Percentiles rank a stretch among this genome's conserved stretches.
Conservation (phyloP, 2,888 invertebrate genomes). For the Hydriomena furcata region DNA sequence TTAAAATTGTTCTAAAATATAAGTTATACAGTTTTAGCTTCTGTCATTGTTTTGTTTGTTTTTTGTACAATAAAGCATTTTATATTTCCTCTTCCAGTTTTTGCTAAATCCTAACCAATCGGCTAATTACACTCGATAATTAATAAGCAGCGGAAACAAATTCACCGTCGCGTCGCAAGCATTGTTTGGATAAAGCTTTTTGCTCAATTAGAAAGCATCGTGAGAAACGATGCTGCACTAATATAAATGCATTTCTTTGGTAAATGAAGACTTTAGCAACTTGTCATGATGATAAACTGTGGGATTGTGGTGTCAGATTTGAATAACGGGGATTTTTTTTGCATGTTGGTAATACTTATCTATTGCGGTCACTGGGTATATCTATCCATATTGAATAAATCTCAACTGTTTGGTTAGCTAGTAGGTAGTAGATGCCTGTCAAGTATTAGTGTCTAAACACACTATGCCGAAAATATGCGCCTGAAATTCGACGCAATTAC, state of each 20-base stretch:
- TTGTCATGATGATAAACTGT: conserved; percentile 22
- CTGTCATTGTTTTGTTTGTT: no score
- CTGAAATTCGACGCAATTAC: no score
- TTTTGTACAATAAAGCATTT: no score
- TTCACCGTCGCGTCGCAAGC: conserved; percentile 19
- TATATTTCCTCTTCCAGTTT: neutral
- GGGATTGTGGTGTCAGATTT: neutral
- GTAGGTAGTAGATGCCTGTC: no score
- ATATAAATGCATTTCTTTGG: conserved; percentile 17
- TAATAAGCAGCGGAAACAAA: conserved; percentile 29
- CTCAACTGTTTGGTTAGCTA: no score
- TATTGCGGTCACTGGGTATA: no score
- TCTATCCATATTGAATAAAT: no score
- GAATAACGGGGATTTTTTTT: neutral
- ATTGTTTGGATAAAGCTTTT: conserved; percentile 28
- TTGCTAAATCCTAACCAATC: neutral
- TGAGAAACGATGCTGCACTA: conserved; percentile 24
- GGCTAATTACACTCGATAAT: conserved; percentile 2
- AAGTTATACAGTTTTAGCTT: no score
- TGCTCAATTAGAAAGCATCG: conserved; percentile 33
- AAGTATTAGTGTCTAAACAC: no score
- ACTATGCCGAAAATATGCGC: no score
- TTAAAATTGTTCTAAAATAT: no score
- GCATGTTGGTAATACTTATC: neutral
- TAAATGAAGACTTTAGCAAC: conserved; percentile 16